Evolutionary conservation across 2,113 vertebrate genomes (phyloP).

Genomic region (Phaetusa simplex): DNA sequence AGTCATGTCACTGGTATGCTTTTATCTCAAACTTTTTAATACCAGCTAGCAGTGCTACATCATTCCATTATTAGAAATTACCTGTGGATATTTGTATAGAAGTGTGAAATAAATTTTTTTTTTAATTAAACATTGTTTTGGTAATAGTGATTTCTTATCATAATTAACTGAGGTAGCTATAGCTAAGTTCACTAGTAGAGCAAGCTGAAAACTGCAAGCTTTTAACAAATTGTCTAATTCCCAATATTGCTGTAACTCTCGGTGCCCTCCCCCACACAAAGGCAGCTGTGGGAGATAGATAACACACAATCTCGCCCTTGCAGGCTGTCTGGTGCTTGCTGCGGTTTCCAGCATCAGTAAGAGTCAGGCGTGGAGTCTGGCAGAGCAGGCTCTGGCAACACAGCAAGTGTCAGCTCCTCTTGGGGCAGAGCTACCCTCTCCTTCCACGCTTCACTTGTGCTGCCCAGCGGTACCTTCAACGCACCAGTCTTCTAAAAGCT

Average conservation of each 20-base stretch:
- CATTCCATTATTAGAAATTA: conserved; percentile 71
- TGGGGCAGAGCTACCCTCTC: rapidly evolving
- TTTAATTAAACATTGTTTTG: conserved; percentile 37
- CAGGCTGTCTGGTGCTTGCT: neutral
- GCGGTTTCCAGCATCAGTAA: neutral
- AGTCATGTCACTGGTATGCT: conserved; percentile 73
- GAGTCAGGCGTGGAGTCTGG: too few species aligned
- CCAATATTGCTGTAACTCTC: rapidly evolving
- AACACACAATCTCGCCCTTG: rapidly evolving
- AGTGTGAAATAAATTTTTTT: conserved; percentile 81
- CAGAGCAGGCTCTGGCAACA: neutral
- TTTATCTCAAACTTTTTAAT: conserved; percentile 59
- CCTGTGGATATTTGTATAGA: conserved; percentile 84
- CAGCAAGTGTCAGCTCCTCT: neutral
- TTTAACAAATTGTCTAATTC: neutral
- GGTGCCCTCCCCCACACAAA: rapidly evolving
- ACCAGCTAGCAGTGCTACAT: conserved; percentile 70
- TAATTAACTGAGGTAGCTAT: neutral
- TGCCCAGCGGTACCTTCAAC: neutral
- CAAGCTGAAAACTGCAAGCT: neutral
- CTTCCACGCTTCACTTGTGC: rapidly evolving
- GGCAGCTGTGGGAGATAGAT: neutral
- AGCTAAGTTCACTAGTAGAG: neutral
- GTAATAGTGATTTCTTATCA: neutral
- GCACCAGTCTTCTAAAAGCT: neutral